Evolutionary conservation across 2,797 vertebrate species (phyloP).

Genomic region (Pseudochaenichthys georgianus): DNA sequence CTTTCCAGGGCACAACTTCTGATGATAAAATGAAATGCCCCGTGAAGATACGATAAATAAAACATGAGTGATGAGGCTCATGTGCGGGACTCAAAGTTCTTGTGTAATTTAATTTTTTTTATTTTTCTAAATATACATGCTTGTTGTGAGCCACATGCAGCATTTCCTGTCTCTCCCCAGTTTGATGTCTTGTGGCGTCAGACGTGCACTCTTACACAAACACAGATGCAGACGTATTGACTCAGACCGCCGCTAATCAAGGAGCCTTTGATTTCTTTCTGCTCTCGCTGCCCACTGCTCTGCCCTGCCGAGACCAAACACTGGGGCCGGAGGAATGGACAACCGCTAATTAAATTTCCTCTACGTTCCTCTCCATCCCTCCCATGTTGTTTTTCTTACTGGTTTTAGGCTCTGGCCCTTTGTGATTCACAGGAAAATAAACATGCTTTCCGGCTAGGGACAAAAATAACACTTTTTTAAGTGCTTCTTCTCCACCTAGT

Average conservation of each 20-base stretch:
- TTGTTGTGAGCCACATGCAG: conserved; percentile 46
- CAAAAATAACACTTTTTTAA: conserved; percentile 60
- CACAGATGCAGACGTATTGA: conserved; percentile 22
- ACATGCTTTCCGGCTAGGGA: conserved; percentile 56
- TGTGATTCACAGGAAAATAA: conserved; percentile 78
- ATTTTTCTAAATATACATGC: conserved; percentile 22
- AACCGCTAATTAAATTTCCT: conserved; percentile 85
- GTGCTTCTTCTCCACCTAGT: conserved; percentile 42
- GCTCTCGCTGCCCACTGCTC: conserved; percentile 56
- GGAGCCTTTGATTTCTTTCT: conserved; percentile 32
- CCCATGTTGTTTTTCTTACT: conserved; percentile 79
- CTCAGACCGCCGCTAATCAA: conserved; percentile 61
- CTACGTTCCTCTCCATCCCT: conserved; percentile 69
- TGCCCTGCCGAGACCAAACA: conserved; percentile 65
- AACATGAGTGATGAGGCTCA: conserved; percentile 12
- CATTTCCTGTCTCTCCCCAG: conserved; percentile 50
- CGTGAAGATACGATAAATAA: conserved; percentile 2
- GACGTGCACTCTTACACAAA: conserved; percentile 17
- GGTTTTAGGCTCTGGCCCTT: conserved; percentile 71
- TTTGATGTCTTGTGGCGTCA: conserved; percentile 38
- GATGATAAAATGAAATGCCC: not conserved
- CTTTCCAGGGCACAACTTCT: not conserved
- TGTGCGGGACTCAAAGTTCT: not conserved
- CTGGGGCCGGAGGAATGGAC: conserved; percentile 67
- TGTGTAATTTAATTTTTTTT: conserved; percentile 15